Percentiles rank a stretch among this genome's conserved stretches.
Conservation (phyloP, 2,888 invertebrate genomes). For the Cerastis rubricosa region DNA sequence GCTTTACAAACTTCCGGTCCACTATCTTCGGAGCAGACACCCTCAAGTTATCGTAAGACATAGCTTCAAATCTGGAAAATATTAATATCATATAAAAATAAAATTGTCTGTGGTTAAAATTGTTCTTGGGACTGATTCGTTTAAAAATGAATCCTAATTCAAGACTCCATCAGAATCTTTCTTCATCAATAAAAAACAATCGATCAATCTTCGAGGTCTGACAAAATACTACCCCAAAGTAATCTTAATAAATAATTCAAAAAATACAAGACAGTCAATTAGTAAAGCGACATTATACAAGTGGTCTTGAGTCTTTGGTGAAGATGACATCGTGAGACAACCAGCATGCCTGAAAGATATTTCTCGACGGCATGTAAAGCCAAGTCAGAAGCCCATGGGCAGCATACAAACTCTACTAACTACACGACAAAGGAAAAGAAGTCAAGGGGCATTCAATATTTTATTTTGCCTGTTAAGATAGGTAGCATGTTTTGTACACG, state of each 20-base stretch:
- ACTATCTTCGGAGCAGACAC: slow-evolving; percentile 78
- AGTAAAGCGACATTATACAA: neutral
- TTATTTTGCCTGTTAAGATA: neutral
- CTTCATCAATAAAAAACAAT: too few relatives aligned
- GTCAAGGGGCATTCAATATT: neutral
- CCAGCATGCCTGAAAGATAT: too few relatives aligned
- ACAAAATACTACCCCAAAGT: neutral
- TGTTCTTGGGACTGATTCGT: neutral
- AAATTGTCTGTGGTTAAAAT: neutral
- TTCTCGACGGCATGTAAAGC: too few relatives aligned
- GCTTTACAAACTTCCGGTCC: slow-evolving; percentile 78
- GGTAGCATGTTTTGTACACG: neutral
- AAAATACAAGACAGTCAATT: neutral
- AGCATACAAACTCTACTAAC: too few relatives aligned
- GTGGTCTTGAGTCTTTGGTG: too few relatives aligned
- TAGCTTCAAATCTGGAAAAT: slow-evolving; percentile 45
- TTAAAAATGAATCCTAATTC: neutral
- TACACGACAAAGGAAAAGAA: too few relatives aligned
- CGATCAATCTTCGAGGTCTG: neutral
- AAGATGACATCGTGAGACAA: too few relatives aligned
- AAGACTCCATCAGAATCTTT: neutral
- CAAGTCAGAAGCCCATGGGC: too few relatives aligned
- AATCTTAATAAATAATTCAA: neutral
- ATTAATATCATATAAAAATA: neutral
- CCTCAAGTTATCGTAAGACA: slow-evolving; percentile 71